phyloP scores from a whole-genome alignment of 35 echinoderm and acorn worm genomes.

The Patiria miniata region DNA sequence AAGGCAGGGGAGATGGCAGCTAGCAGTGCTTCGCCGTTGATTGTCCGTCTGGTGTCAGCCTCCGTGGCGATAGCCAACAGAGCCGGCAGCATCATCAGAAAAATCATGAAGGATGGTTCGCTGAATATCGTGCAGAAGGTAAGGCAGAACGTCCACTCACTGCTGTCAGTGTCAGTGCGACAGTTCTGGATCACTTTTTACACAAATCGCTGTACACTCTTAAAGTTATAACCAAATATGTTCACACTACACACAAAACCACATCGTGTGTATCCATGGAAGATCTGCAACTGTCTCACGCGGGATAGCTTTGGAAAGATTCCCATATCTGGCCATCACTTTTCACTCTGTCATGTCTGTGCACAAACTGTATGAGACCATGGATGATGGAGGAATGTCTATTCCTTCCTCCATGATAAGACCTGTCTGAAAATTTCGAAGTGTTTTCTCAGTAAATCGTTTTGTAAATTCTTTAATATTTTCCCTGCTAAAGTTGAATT shows the following conservation, averaged over 20 bases:
- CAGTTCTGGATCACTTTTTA: background rate
- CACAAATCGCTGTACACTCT: background rate
- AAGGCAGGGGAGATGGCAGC: background rate
- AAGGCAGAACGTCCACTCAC: background rate
- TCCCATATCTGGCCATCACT: no score
- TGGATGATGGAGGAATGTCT: no score
- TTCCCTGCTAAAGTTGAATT: no score
- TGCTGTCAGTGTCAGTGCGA: background rate
- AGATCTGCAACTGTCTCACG: no score
- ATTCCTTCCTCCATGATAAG: no score
- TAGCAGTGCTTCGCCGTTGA: conserved; percentile 40
- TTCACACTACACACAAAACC: no score
- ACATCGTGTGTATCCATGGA: no score
- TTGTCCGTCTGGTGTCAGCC: conserved; percentile 87
- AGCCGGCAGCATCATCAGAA: conserved; percentile 87
- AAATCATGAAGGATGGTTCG: conserved; percentile 93
- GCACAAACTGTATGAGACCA: background rate
- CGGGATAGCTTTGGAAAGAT: background rate
- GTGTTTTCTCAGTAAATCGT: no score
- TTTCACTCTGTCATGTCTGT: background rate
- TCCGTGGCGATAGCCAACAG: conserved; percentile 77
- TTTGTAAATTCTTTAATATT: no score
- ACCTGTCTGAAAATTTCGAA: no score
- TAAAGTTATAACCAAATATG: background rate
- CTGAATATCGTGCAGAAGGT: conserved; percentile 91